Percentiles rank a stretch among this genome's conserved stretches.
These are phyloP conservation scores for Euwallacea fornicatus DNA, from an alignment of 1,140 invertebrate species.

Conservation along the genomic window DNA sequence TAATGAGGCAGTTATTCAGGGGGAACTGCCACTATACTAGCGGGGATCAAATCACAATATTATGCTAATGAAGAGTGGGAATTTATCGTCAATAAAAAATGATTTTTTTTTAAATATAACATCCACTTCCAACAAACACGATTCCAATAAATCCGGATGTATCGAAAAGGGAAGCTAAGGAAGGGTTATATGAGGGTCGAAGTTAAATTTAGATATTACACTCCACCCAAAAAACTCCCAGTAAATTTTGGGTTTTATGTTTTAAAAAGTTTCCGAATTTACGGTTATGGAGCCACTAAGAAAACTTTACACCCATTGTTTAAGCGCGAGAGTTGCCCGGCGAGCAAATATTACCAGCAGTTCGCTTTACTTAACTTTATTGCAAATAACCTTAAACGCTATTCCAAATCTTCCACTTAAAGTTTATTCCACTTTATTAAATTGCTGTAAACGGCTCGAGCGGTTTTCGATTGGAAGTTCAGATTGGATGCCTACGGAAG, in stretches of 20 bases:
- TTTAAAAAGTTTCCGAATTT: conserved; percentile 44
- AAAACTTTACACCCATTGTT: conserved; percentile 43
- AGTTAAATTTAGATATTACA: conserved; percentile 49
- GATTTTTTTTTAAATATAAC: not conserved
- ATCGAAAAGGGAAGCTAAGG: conserved; percentile 47
- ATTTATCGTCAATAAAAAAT: conserved; percentile 3
- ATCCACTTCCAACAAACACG: conserved; percentile 6
- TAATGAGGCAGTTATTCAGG: conserved; percentile 32
- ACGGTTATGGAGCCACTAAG: conserved; percentile 41
- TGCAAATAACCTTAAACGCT: conserved; percentile 39
- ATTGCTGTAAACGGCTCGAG: conserved; percentile 33
- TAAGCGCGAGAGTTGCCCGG: conserved; percentile 30
- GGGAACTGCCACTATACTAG: conserved; percentile 17
- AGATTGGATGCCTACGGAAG: no score
- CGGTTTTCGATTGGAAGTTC: conserved; percentile 19
- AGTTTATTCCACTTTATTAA: conserved; percentile 40
- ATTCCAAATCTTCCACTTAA: conserved; percentile 37
- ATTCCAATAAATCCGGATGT: conserved; percentile 40
- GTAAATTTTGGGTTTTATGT: conserved; percentile 46
- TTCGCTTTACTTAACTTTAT: conserved; percentile 39
- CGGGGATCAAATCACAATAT: conserved; percentile 24
- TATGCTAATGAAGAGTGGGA: conserved; percentile 24
- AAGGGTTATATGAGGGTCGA: conserved; percentile 45
- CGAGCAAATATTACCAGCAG: conserved; percentile 35
- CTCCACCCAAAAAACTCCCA: conserved; percentile 35